Evolutionary conservation across 2,888 invertebrate species (phyloP).

Genomic region (Subacronicta megacephala): DNA sequence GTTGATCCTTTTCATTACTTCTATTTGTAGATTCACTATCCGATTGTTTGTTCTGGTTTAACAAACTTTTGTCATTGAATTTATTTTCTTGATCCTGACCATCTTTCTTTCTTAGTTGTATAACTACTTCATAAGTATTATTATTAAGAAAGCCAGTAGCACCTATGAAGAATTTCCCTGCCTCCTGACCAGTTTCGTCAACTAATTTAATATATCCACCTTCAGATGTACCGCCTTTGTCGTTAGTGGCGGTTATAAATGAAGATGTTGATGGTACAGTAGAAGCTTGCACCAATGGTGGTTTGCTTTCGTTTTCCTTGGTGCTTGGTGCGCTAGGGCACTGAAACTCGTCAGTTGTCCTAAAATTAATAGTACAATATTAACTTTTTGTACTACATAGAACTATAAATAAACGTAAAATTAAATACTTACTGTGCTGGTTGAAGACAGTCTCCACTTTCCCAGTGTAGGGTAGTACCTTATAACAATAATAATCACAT

Average conservation of each 20-base stretch:
- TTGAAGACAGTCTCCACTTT: slow-evolving; percentile 50
- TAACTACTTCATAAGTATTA: slow-evolving; percentile 82
- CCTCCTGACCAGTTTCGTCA: slow-evolving; percentile 71
- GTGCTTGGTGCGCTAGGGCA: slow-evolving; percentile 17
- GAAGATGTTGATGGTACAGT: slow-evolving; percentile 70
- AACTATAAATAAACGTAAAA: neutral
- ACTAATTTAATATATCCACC: slow-evolving; percentile 72
- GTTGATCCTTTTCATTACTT: slow-evolving; percentile 10
- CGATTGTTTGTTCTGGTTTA: slow-evolving; percentile 6
- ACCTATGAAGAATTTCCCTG: slow-evolving; percentile 81
- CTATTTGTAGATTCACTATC: slow-evolving; percentile 9
- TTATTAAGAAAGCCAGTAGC: slow-evolving; percentile 78
- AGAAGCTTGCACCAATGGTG: slow-evolving; percentile 51
- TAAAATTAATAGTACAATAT: slow-evolving; percentile 23
- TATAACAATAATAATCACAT: slow-evolving; percentile 7
- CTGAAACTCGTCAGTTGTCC: slow-evolving; percentile 29
- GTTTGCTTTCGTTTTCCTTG: slow-evolving; percentile 24
- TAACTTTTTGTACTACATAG: neutral
- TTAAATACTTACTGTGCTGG: slow-evolving; percentile 48
- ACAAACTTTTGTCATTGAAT: slow-evolving; percentile 27
- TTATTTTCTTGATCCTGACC: slow-evolving; percentile 50
- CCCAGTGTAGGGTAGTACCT: slow-evolving; percentile 48
- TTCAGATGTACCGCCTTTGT: slow-evolving; percentile 62
- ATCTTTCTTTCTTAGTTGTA: slow-evolving; percentile 81
- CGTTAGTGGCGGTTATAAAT: slow-evolving; percentile 68